A percentile compares a stretch with the other conserved stretches of the same genome.
Conservation (phyloP, 2,888 invertebrate species). For the Kryphioiulus occultus region DNA sequence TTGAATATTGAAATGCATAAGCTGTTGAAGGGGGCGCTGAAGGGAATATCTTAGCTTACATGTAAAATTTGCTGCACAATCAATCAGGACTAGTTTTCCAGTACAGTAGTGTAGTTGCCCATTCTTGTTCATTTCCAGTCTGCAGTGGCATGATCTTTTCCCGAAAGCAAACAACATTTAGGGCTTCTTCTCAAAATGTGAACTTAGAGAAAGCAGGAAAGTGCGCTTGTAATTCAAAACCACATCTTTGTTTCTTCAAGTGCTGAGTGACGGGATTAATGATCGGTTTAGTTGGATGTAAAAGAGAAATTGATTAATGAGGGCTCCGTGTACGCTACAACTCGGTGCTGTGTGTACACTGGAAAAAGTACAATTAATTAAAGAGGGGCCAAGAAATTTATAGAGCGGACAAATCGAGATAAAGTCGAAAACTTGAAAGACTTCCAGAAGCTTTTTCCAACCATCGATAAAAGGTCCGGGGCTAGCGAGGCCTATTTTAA, state of each 20-base stretch:
- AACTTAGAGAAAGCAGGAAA: background rate
- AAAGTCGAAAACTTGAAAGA: constrained; percentile 5
- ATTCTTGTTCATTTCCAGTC: background rate
- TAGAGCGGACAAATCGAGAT: constrained; percentile 5
- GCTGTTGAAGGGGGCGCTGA: too few relatives aligned
- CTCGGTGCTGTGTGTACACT: background rate
- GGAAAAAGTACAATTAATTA: constrained; percentile 5
- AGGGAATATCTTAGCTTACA: too few relatives aligned
- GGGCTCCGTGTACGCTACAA: background rate
- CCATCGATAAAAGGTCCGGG: background rate
- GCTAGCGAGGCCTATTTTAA: background rate
- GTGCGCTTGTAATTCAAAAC: background rate
- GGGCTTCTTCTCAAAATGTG: background rate
- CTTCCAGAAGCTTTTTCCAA: constrained; percentile 5
- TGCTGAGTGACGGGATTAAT: constrained; percentile 5
- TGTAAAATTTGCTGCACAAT: too few relatives aligned
- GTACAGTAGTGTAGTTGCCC: background rate
- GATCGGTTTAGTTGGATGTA: background rate
- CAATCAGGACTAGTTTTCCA: too few relatives aligned
- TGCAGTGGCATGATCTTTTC: background rate
- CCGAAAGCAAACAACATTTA: background rate
- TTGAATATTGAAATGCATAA: too few relatives aligned
- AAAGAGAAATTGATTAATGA: constrained; percentile 5
- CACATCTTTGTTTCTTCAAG: constrained; percentile 5
- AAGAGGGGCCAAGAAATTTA: constrained; percentile 5